A percentile compares a stretch with the other conserved stretches of the same genome.
These are phyloP conservation scores for Mastomys coucha DNA, from an alignment of 2,113 vertebrate species.

Conservation along the genomic window DNA sequence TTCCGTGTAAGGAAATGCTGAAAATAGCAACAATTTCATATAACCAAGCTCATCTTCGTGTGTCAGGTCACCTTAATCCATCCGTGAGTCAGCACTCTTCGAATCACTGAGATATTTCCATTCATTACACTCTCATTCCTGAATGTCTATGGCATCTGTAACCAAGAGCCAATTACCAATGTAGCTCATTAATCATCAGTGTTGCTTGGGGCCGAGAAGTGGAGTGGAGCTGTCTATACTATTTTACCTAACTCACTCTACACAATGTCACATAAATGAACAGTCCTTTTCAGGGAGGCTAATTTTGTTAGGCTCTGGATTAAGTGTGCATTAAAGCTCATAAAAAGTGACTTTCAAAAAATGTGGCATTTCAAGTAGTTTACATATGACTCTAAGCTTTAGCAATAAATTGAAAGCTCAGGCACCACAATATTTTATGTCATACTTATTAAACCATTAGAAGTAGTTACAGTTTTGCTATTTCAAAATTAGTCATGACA, in stretches of 20 bases:
- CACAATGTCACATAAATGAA: conserved; percentile 23
- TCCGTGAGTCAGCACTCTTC: conserved; percentile 49
- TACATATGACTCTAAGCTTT: conserved; percentile 49
- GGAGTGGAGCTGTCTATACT: background rate
- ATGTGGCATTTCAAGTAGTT: background rate
- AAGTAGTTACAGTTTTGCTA: background rate
- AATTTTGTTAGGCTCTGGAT: background rate
- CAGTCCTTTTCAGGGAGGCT: background rate
- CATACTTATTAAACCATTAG: background rate
- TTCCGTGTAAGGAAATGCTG: background rate
- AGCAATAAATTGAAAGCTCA: conserved; percentile 19
- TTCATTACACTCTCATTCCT: conserved; percentile 56
- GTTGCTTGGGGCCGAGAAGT: conserved; percentile 42
- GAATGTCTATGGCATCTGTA: conserved; percentile 50
- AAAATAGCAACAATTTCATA: conserved; percentile 48
- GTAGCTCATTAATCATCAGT: conserved; percentile 64
- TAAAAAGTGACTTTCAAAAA: conserved; percentile 1
- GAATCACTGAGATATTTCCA: conserved; percentile 54
- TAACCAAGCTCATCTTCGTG: background rate
- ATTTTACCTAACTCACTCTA: conserved; percentile 55
- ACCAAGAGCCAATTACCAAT: conserved; percentile 61
- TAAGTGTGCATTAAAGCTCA: conserved; percentile 25
- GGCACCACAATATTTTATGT: background rate
- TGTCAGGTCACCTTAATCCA: conserved; percentile 56
- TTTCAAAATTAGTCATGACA: conserved; percentile 2